A percentile compares a stretch with the other conserved stretches of the same genome.
phyloP scores from a whole-genome alignment of 2,888 invertebrate genomes.

The Metallyticus violacea region DNA sequence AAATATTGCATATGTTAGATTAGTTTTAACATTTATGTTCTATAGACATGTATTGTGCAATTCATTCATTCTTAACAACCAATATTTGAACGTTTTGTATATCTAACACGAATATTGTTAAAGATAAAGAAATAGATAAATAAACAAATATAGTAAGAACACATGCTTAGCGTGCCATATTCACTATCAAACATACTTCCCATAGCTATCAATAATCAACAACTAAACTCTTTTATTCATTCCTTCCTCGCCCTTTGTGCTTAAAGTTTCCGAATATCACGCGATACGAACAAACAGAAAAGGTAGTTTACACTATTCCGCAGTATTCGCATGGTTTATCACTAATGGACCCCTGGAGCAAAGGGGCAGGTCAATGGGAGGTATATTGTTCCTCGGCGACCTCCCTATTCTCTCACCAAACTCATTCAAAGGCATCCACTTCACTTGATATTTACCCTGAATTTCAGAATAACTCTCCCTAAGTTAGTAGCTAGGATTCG shows the following conservation, averaged over 20 bases:
- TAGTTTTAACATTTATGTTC: too few species aligned
- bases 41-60: too few species aligned
- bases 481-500: neutral
- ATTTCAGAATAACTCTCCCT: neutral
- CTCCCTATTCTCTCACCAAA: conserved; percentile 7
- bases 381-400: conserved; percentile 8
- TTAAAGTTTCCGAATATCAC: neutral
- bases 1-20: too few species aligned
- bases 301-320: neutral
- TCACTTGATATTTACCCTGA: neutral
- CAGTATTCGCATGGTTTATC: neutral
- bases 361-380: conserved; percentile 10
- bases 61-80: too few species aligned
- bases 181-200: neutral
- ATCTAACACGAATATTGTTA: too few species aligned
- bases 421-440: neutral
- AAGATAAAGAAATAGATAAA: too few species aligned
- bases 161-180: neutral
- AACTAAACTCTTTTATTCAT: neutral
- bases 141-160: neutral
- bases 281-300: neutral
- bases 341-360: neutral
- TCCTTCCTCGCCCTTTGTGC: neutral
- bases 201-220: neutral
- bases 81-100: too few species aligned